Evolutionary conservation across 1,140 invertebrate species (phyloP).

Genomic region (Drosophila littoralis): DNA sequence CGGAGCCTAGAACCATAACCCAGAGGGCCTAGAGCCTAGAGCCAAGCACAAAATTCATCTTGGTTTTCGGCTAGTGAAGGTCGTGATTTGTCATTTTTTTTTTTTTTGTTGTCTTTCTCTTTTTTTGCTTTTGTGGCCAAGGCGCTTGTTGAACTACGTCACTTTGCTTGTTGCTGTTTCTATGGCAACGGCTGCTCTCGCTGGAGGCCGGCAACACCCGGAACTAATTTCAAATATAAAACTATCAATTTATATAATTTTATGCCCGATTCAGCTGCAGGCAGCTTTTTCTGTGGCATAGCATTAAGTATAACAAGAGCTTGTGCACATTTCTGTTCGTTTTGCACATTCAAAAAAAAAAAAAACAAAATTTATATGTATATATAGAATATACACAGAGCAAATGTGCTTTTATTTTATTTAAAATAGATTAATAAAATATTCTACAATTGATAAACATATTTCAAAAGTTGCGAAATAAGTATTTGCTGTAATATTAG

Average conservation of each 20-base stretch:
- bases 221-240: constrained; percentile 65
- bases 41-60: background rate
- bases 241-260: constrained; percentile 56
- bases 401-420: too few relatives aligned
- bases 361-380: too few relatives aligned
- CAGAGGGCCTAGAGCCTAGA: background rate
- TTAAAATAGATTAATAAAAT: too few relatives aligned
- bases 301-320: background rate
- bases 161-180: constrained; percentile 1
- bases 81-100: constrained; percentile 33
- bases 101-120: too few relatives aligned
- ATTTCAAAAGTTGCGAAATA: too few relatives aligned
- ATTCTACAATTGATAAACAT: too few relatives aligned
- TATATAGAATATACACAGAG: too few relatives aligned
- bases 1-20: background rate
- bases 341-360: background rate
- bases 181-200: background rate
- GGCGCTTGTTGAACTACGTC: constrained; percentile 1
- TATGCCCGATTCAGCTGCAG: background rate
- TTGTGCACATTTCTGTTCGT: background rate
- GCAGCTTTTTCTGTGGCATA: constrained; percentile 18
- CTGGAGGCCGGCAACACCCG: constrained; percentile 24
- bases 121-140: constrained; percentile 12
- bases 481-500: too few relatives aligned
- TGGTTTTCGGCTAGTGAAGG: constrained; percentile 9